Evolutionary conservation across 2,888 invertebrate genomes (phyloP).

Genomic region (Standfussiana lucernea): DNA sequence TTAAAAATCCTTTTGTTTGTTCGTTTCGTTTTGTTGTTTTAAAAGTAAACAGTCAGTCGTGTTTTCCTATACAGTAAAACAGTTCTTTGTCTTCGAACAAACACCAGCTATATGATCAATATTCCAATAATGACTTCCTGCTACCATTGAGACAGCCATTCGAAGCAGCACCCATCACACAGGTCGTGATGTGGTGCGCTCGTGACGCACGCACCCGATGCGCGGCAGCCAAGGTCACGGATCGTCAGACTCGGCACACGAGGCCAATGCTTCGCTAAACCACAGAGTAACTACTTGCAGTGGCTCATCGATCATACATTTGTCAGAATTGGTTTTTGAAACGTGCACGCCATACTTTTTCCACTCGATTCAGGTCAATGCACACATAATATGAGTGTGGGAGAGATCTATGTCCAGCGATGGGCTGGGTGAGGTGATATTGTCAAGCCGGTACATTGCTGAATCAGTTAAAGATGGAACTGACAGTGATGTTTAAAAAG

Average conservation of each 20-base stretch:
- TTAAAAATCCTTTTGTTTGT: not conserved
- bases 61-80: not conserved
- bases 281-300: slow-evolving; percentile 35
- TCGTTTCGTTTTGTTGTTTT: not conserved
- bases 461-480: not conserved
- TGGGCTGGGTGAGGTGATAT: not conserved
- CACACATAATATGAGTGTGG: not conserved
- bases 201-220: slow-evolving; percentile 73
- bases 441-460: no score
- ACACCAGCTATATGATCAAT: slow-evolving; percentile 25
- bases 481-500: not conserved
- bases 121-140: slow-evolving; percentile 58
- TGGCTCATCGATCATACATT: slow-evolving; percentile 1
- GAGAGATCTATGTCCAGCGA: not conserved
- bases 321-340: slow-evolving; percentile 13
- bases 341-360: not conserved
- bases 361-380: not conserved
- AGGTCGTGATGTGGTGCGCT: slow-evolving; percentile 69
- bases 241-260: slow-evolving; percentile 64
- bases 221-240: slow-evolving; percentile 74
- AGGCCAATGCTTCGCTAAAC: slow-evolving; percentile 63
- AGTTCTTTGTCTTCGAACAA: slow-evolving; percentile 2
- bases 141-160: slow-evolving; percentile 43
- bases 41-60: not conserved
- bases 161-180: slow-evolving; percentile 44